phyloP scores from a whole-genome alignment of 2,797 vertebrate genomes.

The Dipus sagitta region DNA sequence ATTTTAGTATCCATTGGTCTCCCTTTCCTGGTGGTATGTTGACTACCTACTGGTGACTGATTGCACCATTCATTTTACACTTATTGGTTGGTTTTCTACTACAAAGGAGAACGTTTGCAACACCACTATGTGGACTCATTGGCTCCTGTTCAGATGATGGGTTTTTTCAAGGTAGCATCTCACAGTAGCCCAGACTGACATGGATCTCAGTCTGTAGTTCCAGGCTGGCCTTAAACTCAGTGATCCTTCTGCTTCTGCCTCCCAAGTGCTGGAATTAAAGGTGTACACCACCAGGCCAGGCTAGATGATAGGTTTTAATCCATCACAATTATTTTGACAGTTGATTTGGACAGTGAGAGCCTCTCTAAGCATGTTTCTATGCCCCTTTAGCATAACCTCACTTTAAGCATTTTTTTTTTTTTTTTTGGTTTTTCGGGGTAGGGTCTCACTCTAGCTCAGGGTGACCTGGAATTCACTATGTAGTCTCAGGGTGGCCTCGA shows the following conservation, averaged over 20 bases:
- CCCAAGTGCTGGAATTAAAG: no score
- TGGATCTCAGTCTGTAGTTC: no score
- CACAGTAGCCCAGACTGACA: no score
- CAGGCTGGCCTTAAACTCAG: no score
- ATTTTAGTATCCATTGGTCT: conserved; percentile 20
- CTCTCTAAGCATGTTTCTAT: neutral
- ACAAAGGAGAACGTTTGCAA: conserved; percentile 13
- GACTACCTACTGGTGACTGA: neutral
- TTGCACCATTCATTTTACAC: neutral
- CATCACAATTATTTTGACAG: conserved; percentile 48
- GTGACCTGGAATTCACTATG: no score
- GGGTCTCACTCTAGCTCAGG: no score
- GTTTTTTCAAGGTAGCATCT: no score
- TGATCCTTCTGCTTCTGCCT: no score
- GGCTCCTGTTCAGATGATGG: conserved; percentile 8
- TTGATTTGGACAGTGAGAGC: neutral
- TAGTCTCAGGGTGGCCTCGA: no score
- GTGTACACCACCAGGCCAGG: no score
- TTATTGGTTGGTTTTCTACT: conserved; percentile 1
- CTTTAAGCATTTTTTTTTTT: neutral
- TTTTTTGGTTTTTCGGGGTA: neutral
- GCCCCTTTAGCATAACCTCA: neutral
- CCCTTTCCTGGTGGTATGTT: conserved; percentile 18
- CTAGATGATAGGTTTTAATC: neutral
- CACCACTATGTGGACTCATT: neutral